Conservation (phyloP, 2,113 vertebrate species). For the Burhinus oedicnemus region DNA sequence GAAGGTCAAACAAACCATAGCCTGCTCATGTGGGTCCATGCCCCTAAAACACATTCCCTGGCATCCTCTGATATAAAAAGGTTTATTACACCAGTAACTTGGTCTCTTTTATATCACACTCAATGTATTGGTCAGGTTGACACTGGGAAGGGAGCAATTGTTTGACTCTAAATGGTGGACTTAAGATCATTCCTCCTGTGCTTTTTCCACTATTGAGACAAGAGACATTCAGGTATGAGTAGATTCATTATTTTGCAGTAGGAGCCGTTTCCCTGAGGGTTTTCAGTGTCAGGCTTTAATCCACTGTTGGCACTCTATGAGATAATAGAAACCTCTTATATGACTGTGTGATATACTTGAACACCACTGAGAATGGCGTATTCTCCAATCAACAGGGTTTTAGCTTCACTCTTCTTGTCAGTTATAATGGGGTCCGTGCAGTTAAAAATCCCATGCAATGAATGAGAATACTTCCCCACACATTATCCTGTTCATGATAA, state of each 20-base stretch:
- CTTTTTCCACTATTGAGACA: not conserved
- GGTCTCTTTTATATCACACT: not conserved
- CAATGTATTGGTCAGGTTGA: not conserved
- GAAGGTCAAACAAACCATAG: not conserved
- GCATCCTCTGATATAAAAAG: not conserved
- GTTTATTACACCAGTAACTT: not conserved
- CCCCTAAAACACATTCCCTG: not conserved
- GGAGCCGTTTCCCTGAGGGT: not conserved
- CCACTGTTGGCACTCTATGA: not conserved
- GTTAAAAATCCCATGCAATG: not conserved
- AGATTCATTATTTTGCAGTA: slow-evolving; percentile 15
- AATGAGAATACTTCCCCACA: not conserved
- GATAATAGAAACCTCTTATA: slow-evolving; percentile 44
- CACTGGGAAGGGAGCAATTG: not conserved
- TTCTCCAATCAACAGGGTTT: not conserved
- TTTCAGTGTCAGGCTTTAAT: slow-evolving; percentile 36
- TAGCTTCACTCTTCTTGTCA: not conserved
- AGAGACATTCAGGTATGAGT: not conserved
- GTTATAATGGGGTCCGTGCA: not conserved
- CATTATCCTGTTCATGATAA: not conserved
- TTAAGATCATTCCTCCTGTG: not conserved
- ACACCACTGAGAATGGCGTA: not conserved
- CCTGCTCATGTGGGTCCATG: not conserved
- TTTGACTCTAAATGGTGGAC: not conserved
- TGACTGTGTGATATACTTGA: not conserved